phyloP scores from a whole-genome alignment of 2,113 vertebrate species.

The Myrmophylax atrothorax region DNA sequence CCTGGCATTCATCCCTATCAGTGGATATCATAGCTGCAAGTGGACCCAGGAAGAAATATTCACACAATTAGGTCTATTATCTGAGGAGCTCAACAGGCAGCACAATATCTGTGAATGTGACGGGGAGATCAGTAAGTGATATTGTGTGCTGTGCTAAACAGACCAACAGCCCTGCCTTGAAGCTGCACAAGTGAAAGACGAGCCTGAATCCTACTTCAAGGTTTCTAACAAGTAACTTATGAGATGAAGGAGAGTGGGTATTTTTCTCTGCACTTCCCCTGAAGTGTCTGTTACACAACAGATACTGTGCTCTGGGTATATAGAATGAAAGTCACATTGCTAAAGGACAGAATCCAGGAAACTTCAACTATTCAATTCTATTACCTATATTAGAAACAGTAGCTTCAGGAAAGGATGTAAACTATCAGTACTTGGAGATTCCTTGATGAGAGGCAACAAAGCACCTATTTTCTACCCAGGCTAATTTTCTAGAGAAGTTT shows the following conservation, averaged over 20 bases:
- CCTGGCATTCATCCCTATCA: neutral
- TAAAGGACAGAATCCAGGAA: neutral
- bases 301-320: neutral
- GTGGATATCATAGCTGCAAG: neutral
- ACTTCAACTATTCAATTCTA: neutral
- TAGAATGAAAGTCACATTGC: neutral
- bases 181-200: neutral
- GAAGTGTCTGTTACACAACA: neutral
- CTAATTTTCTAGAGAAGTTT: neutral
- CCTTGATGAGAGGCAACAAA: neutral
- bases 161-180: neutral
- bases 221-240: neutral
- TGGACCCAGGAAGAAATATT: neutral
- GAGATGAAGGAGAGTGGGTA: neutral
- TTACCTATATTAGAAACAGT: neutral
- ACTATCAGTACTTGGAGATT: neutral
- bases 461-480: neutral
- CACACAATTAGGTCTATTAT: neutral
- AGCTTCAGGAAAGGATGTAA: neutral
- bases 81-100: neutral
- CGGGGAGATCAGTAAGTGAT: fast-evolving
- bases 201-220: neutral
- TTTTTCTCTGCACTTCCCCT: neutral
- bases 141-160: neutral
- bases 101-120: neutral